Evolutionary conservation across 2,113 vertebrate species (phyloP), one percentile per base, ranked within the genome.

Genomic region (Atrichornis clamosus): DNA sequence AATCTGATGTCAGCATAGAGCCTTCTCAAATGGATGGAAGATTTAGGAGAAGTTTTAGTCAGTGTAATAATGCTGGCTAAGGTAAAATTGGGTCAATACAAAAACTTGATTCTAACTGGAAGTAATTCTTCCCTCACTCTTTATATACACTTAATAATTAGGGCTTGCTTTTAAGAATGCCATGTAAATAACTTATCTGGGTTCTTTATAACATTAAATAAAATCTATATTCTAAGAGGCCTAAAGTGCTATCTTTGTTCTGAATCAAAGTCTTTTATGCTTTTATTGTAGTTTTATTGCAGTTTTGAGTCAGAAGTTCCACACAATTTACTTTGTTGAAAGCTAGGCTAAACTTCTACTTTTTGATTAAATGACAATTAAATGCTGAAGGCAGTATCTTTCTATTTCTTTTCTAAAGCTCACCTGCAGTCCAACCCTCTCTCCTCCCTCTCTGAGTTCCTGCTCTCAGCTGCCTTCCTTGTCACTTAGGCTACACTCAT

Each of bases 1-100:
- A 94, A 97, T 99, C 27, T 99, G 91, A 95, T 7, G 4, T 13
- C 65, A 46, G 19, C 84, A 16, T 11, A 30, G 44, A 84, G 56
- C 67, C 44, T 19, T 18, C 35, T 58, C 15, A 5, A 5, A 10
- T 2, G 44, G 41, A 35, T 16, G 42, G 44, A 41, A 59, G 33
- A 50, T 6, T 41, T 7, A 16, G 22, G 10, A 30, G 28, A 70
- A 22, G 11, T 41, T 39, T 53, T 56, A 21, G n/a, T 77, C 81
- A 11, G 42, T 30, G 28, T 87, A 79, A 2, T 53, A 32, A 15
- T 9, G 6, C 8, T 28, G 12, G 20, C 47, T 47, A 37, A 60
- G 18, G 41, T 70, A 81, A 60, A 89, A 52, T 0, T 15, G 9
- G 22, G 73, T 59, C 10, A 69, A 46, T 42, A 77, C 7, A 75